Percentiles rank a stretch among this genome's conserved stretches.
Evolutionary conservation across 2,888 invertebrate genomes (phyloP).

Genomic region (Nymphalis urticae): DNA sequence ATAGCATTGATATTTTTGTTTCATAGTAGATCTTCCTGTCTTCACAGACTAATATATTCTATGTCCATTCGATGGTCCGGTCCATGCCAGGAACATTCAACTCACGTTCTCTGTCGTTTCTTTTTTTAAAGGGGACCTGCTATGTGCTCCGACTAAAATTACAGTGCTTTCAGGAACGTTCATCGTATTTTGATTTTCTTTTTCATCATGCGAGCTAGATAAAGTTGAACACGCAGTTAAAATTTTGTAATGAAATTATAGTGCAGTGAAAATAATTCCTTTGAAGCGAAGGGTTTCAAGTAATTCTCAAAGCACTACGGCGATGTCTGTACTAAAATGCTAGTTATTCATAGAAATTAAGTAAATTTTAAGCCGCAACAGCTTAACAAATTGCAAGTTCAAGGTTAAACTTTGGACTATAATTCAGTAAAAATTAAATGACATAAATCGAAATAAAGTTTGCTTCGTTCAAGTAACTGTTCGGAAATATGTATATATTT

Average conservation of each 20-base stretch:
- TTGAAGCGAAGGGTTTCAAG: background rate
- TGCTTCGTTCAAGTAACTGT: no score
- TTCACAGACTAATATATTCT: constrained; percentile 59
- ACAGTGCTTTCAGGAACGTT: constrained; percentile 69
- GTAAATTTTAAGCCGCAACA: no score
- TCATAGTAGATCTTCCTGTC: constrained; percentile 38
- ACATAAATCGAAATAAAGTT: no score
- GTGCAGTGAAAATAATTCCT: background rate
- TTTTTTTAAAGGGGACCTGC: constrained; percentile 66
- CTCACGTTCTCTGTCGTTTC: constrained; percentile 61
- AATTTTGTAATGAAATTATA: constrained; percentile 1
- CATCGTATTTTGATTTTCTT: constrained; percentile 67
- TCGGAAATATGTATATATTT: no score
- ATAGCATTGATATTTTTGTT: constrained; percentile 28
- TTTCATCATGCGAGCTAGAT: constrained; percentile 44
- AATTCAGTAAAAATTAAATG: no score
- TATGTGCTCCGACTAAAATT: constrained; percentile 76
- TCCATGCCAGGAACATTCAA: constrained; percentile 50
- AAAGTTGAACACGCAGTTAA: constrained; percentile 13
- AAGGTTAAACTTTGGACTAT: no score
- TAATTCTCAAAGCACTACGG: no score
- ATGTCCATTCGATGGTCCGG: constrained; percentile 61
- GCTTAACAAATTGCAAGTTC: no score
- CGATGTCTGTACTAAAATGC: no score
- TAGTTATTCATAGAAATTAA: no score